Evolutionary conservation across 2,113 vertebrate genomes (phyloP).

Genomic region (Corapipo altera): DNA sequence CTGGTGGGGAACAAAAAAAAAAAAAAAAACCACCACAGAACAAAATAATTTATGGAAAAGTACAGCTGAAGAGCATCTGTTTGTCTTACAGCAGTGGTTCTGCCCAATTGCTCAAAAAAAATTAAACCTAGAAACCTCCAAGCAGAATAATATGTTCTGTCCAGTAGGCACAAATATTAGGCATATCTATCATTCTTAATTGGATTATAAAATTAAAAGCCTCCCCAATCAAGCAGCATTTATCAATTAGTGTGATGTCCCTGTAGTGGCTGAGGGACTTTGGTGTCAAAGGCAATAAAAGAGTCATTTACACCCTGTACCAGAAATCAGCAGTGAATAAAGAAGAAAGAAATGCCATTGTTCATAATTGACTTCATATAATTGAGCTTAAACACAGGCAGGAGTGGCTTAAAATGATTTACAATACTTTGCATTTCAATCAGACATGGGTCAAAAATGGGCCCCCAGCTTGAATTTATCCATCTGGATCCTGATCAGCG

Average conservation of each 20-base stretch:
- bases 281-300: not conserved
- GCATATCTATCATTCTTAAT: not conserved
- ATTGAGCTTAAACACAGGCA: not conserved
- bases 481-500: not conserved
- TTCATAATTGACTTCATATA: not conserved
- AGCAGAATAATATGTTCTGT: not conserved
- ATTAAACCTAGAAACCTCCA: not conserved
- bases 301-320: not conserved
- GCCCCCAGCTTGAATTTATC: not conserved
- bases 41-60: conserved; percentile 59
- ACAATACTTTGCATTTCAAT: not conserved
- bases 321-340: conserved; percentile 4
- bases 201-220: not conserved
- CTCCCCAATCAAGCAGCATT: not conserved
- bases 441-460: not conserved
- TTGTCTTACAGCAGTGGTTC: conserved; percentile 40
- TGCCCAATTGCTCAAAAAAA: conserved; percentile 18
- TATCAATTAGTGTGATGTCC: not conserved
- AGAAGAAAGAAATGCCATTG: not conserved
- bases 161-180: not conserved
- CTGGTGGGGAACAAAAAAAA: conserved; percentile 66
- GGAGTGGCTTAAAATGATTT: not conserved
- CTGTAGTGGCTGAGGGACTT: not conserved
- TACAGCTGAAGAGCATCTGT: conserved; percentile 70
- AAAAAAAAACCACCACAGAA: not conserved